Percentiles rank a stretch among this genome's conserved stretches.
These are phyloP conservation scores for Mastomys coucha DNA, from an alignment of 2,113 vertebrate species.

Conservation along the genomic window DNA sequence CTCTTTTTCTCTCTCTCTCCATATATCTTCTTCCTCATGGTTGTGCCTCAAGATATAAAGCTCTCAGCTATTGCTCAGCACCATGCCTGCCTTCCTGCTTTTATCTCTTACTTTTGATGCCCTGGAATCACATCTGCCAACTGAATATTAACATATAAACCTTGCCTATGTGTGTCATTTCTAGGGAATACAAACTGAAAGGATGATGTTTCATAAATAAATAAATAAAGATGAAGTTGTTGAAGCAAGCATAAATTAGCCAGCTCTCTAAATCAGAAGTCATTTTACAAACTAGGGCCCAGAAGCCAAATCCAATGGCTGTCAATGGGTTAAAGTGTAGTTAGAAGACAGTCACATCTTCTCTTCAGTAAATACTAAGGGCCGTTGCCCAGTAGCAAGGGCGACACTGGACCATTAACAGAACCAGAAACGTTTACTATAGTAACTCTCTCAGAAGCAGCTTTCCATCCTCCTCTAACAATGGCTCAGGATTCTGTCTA, in stretches of 20 bases:
- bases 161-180: no score
- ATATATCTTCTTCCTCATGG: no score
- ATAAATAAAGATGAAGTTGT: accelerated
- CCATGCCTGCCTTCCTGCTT: no score
- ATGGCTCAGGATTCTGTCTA: background rate
- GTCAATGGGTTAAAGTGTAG: background rate
- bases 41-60: no score
- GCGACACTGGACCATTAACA: background rate
- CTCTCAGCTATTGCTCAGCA: no score
- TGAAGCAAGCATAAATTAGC: background rate
- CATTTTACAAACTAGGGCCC: background rate
- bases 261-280: background rate
- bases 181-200: no score
- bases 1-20: no score
- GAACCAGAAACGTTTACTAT: background rate
- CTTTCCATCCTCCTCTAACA: background rate
- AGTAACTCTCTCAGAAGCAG: background rate
- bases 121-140: no score
- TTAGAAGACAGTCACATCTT: background rate
- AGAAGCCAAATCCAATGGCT: background rate
- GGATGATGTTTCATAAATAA: no score
- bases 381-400: background rate
- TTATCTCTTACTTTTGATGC: no score
- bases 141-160: no score
- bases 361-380: background rate